Conservation (phyloP, 1,140 invertebrate species). For the Bombus superbus region DNA sequence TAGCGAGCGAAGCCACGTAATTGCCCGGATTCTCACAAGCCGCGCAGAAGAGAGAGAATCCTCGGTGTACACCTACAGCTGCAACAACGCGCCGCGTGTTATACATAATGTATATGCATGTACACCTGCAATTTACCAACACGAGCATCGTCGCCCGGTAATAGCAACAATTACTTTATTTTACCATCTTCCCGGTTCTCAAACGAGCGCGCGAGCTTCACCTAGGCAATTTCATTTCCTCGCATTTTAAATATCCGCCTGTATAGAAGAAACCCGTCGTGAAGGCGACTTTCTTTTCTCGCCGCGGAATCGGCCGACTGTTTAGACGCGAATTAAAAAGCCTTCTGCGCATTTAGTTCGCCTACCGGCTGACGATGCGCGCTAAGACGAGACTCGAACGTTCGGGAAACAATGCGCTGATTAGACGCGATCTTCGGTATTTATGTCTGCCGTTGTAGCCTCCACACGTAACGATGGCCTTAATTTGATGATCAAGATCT, state of each 20-base stretch:
- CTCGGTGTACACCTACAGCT: conserved; percentile 45
- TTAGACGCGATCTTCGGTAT: conserved; percentile 55
- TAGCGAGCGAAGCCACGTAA: conserved; percentile 70
- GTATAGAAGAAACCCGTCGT: conserved; percentile 21
- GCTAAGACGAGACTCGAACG: neutral
- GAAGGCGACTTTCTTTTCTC: conserved; percentile 57
- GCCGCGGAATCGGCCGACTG: neutral
- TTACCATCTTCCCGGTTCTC: conserved; percentile 77
- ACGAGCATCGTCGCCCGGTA: conserved; percentile 63
- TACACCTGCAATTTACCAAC: conserved; percentile 57
- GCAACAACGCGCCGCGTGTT: conserved; percentile 24
- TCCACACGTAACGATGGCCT: conserved; percentile 40
- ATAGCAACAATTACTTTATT: conserved; percentile 82
- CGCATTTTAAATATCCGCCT: conserved; percentile 61
- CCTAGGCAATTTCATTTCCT: conserved; percentile 76
- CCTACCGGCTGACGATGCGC: too few species aligned
- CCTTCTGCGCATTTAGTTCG: conserved; percentile 19
- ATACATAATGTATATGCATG: conserved; percentile 30
- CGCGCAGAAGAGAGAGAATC: conserved; percentile 20
- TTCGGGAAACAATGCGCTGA: conserved; percentile 54
- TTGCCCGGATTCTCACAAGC: conserved; percentile 81
- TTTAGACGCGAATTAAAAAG: conserved; percentile 46
- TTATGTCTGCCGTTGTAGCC: conserved; percentile 29
- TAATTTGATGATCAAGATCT: conserved; percentile 51
- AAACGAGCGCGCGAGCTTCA: conserved; percentile 60